Base-by-base conservation (phyloP, 2,797 vertebrate genomes). In the Pangasius sanitwongsei region DNA sequence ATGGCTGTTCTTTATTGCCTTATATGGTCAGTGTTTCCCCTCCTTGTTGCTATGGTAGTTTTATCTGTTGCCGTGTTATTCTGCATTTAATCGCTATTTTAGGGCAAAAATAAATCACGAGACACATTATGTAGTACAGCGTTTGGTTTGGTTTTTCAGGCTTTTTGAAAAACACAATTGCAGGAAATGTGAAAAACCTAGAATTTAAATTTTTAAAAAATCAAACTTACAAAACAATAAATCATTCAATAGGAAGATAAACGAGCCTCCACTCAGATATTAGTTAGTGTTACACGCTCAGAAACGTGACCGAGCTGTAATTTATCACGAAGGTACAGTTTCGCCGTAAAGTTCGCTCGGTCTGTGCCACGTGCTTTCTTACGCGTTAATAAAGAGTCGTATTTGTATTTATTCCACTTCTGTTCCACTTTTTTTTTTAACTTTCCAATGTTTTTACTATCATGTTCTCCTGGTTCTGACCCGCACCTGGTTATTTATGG, bases 11-110 rank as follows among this genome's bases (percentile, higher is more conserved):
- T 83, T 25, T 67, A 83, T 63, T 83, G 20, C 82, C 61, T 31
- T 65, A 65, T 67, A 65, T 48, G 61, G 61, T 67, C 82, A 9
- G 41, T 44, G 80, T 67, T 83, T 83, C 57, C 59, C 6, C 15
- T 65, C 25, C 37, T 44, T 44, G 59, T 65, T 83, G 59, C 41
- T 65, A 65, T 83, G 61, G 41, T n/a, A 83, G 41, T n/a, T 83
- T 50, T n/a, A 67, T 83, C 41, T 44, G 37, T 83, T 83, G 81
- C 18, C 7, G 31, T 65, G 57, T 83, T 83, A 6, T 48, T 83
- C 59, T 83, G 23, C 41, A 48, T 63, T 83, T 44, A 65, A 63
- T 16, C 6, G 15, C 25, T 65, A 18, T 23, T 9, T 81, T 23
- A 34, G n/a, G 74, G 25, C 48, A 34, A 59, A 44, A 44, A 16